phyloP scores from a whole-genome alignment of 2,888 invertebrate genomes.

The Elysia crispata region DNA sequence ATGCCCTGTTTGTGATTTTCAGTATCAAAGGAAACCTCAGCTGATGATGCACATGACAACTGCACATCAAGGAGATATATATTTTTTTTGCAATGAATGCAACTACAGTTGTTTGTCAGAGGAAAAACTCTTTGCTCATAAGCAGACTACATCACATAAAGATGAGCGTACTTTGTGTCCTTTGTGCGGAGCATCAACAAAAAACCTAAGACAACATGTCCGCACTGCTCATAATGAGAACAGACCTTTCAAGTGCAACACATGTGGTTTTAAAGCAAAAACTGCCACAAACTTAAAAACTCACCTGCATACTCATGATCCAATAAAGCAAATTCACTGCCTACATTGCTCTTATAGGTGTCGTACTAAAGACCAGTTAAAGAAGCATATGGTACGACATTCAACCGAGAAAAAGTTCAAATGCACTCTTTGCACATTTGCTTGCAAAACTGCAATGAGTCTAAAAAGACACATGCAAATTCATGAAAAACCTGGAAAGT shows the following conservation, averaged over 20 bases:
- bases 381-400: conserved; percentile 44
- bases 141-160: conserved; percentile 33
- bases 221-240: conserved; percentile 41
- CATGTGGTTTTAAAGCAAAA: conserved; percentile 45
- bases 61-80: conserved; percentile 22
- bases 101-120: conserved; percentile 24
- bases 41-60: conserved; percentile 29
- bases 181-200: conserved; percentile 41
- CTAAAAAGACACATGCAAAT: conserved; percentile 47
- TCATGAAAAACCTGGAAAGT: conserved; percentile 39
- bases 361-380: conserved; percentile 42
- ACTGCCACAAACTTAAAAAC: conserved; percentile 31
- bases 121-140: conserved; percentile 32
- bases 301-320: conserved; percentile 42
- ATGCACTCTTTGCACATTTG: conserved; percentile 39
- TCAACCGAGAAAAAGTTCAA: conserved; percentile 39
- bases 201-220: conserved; percentile 43
- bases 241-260: conserved; percentile 37
- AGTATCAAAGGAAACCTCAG: conserved; percentile 36
- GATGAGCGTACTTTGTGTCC: conserved; percentile 44
- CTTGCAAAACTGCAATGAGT: conserved; percentile 42
- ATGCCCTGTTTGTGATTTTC: conserved; percentile 43
- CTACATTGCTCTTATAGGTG: conserved; percentile 32
- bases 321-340: conserved; percentile 38
- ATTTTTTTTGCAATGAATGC: conserved; percentile 27